Conservation (phyloP, 2,888 invertebrate species). For the Napeogenes sylphis region DNA sequence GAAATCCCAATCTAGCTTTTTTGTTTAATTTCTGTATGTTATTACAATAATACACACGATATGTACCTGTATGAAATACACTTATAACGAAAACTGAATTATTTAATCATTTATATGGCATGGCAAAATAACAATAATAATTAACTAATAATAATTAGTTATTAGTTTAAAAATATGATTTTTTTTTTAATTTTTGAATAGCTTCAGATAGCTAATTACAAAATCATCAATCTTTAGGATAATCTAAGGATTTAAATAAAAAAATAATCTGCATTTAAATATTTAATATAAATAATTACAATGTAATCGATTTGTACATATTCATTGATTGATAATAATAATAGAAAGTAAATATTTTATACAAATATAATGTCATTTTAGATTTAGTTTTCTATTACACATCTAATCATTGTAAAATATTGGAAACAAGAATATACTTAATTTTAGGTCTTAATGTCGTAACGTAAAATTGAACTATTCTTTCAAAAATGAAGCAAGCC, state of each 20-base stretch:
- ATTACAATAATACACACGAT: no score
- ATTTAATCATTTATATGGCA: no score
- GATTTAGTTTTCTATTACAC: slow-evolving; percentile 59
- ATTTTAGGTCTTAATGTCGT: slow-evolving; percentile 21
- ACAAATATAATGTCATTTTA: slow-evolving; percentile 74
- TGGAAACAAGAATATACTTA: slow-evolving; percentile 48
- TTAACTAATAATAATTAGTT: no score
- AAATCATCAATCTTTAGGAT: not conserved
- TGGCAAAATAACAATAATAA: no score
- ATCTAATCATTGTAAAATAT: slow-evolving; percentile 52
- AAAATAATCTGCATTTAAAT: slow-evolving; percentile 56
- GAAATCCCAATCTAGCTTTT: no score
- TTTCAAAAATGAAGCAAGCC: slow-evolving; percentile 26
- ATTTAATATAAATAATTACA: slow-evolving; percentile 74
- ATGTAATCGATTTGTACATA: slow-evolving; percentile 72
- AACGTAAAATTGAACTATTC: slow-evolving; percentile 29
- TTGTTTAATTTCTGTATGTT: no score
- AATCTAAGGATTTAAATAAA: slow-evolving; percentile 25
- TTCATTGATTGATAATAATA: slow-evolving; percentile 68
- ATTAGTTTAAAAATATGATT: no score
- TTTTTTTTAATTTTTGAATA: no score
- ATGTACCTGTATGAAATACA: no score
- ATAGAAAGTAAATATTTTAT: slow-evolving; percentile 73
- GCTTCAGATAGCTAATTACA: not conserved
- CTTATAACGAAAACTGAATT: no score